Evolutionary conservation across 2,888 invertebrate genomes (phyloP).

Genomic region (Stenurella melanura): DNA sequence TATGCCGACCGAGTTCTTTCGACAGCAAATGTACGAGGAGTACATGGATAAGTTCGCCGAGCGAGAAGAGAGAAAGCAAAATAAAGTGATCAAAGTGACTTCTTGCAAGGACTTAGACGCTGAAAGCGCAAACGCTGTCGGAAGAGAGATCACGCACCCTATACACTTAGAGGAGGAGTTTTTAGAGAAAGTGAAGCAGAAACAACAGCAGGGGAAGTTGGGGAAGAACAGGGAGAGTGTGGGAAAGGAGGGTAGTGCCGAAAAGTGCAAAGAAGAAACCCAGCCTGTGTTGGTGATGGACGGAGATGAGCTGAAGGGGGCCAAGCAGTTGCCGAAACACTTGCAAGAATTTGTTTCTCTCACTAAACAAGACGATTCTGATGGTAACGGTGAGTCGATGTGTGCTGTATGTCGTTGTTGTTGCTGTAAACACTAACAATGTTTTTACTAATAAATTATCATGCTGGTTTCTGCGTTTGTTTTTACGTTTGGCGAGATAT

Average conservation of each 20-base stretch:
- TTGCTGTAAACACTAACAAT: slow-evolving; percentile 61
- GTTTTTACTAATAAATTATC: slow-evolving; percentile 27
- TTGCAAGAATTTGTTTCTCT: slow-evolving; percentile 82
- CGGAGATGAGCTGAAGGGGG: slow-evolving; percentile 78
- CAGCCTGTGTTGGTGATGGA: slow-evolving; percentile 78
- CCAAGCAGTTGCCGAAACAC: slow-evolving; percentile 83
- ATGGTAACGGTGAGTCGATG: slow-evolving; percentile 73
- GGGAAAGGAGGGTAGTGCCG: slow-evolving; percentile 40
- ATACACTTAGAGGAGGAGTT: slow-evolving; percentile 84
- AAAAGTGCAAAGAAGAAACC: slow-evolving; percentile 52
- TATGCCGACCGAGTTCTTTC: slow-evolving; percentile 81
- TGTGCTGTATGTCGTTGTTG: slow-evolving; percentile 70
- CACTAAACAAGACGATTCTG: slow-evolving; percentile 64
- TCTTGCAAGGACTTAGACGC: slow-evolving; percentile 67
- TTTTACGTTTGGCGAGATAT: slow-evolving; percentile 43
- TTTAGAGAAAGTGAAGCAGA: slow-evolving; percentile 83
- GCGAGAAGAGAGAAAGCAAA: slow-evolving; percentile 85
- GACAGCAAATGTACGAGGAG: slow-evolving; percentile 90
- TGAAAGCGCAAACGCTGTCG: slow-evolving; percentile 37
- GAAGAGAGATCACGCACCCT: slow-evolving; percentile 70
- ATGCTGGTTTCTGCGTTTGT: slow-evolving; percentile 26
- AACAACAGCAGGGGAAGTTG: slow-evolving; percentile 76
- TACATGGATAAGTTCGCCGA: slow-evolving; percentile 87
- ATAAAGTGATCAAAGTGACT: slow-evolving; percentile 88
- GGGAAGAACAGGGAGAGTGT: slow-evolving; percentile 59